Evolutionary conservation across 2,888 invertebrate genomes (phyloP).

Genomic region (Cerceris rybyensis): DNA sequence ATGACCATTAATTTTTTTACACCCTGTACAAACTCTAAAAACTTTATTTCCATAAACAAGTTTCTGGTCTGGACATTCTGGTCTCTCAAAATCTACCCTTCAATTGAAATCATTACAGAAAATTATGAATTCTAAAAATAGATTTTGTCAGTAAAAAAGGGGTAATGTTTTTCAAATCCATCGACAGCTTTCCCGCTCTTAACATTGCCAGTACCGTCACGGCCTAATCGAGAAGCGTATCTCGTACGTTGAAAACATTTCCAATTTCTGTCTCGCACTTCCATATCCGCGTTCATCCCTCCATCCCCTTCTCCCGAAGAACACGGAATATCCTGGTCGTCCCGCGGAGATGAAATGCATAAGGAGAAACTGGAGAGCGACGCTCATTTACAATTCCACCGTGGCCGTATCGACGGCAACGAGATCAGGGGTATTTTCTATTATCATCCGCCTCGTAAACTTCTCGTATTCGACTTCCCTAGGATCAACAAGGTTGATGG

Average conservation of each 20-base stretch:
- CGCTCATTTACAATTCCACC: conserved; percentile 67
- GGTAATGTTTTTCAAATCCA: no score
- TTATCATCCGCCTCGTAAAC: conserved; percentile 49
- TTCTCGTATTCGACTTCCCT: conserved; percentile 10
- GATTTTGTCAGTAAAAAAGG: no score
- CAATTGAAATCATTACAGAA: no score
- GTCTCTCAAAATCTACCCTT: no score
- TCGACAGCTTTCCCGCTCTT: no score
- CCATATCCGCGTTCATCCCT: background rate
- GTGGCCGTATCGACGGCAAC: conserved; percentile 64
- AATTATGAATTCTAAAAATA: no score
- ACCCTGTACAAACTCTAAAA: no score
- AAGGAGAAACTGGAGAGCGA: conserved; percentile 29
- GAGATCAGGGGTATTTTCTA: conserved; percentile 61
- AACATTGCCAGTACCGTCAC: no score
- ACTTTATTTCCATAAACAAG: no score
- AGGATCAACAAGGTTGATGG: background rate
- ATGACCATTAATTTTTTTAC: no score
- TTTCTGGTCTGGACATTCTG: no score
- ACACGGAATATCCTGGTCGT: background rate
- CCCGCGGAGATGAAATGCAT: conserved; percentile 60
- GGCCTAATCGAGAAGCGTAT: no score
- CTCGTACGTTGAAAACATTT: background rate
- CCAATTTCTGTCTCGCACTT: background rate
- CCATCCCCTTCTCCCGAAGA: background rate